phyloP scores from a whole-genome alignment of 2,888 invertebrate genomes.

The Octodonta nipae region DNA sequence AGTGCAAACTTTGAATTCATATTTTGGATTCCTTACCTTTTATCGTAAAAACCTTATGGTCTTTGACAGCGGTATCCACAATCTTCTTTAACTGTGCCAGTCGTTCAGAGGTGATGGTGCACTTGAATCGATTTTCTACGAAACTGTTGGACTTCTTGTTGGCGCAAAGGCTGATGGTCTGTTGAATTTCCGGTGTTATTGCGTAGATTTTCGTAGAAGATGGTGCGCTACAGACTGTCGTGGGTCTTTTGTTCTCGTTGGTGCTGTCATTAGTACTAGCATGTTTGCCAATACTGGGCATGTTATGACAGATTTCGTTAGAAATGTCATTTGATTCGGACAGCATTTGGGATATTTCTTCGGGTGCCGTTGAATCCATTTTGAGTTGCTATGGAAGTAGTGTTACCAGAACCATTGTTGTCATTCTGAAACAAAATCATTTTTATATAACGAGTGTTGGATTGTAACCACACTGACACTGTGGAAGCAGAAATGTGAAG shows the following conservation, averaged over 20 bases:
- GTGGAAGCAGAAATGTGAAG: no score
- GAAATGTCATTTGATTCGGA: no score
- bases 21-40: conserved; percentile 31
- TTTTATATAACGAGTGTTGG: no score
- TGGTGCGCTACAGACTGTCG: conserved; percentile 18
- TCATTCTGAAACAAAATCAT: no score
- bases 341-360: no score
- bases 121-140: conserved; percentile 25
- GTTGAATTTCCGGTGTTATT: conserved; percentile 20
- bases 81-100: conserved; percentile 50
- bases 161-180: conserved; percentile 16
- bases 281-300: no score
- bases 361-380: no score
- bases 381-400: no score
- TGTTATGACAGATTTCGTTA: no score
- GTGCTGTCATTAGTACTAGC: conserved; percentile 4
- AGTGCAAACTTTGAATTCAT: conserved; percentile 2
- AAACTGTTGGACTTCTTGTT: conserved; percentile 23
- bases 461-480: no score
- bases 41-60: conserved; percentile 52
- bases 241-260: conserved; percentile 9
- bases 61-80: conserved; percentile 51
- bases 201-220: conserved; percentile 7
- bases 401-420: no score
- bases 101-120: conserved; percentile 50